Evolutionary conservation across 1,140 invertebrate species (phyloP), one percentile per base, ranked within the genome.

Genomic region (Bombus fervidus): DNA sequence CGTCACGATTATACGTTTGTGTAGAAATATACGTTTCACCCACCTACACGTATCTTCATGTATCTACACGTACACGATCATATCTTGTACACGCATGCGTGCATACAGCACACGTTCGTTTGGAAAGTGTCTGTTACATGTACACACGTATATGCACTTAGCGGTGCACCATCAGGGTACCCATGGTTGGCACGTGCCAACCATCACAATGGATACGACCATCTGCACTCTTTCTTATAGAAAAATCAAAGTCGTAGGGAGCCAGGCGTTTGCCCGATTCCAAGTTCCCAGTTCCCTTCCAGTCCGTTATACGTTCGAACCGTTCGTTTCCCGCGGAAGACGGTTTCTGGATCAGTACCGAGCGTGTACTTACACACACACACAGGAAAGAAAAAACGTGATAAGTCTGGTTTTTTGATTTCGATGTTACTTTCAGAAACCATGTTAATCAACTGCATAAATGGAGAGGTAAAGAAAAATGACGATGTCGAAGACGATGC

Each of bases 171-270:
- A 89, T 89, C 82, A 86, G 82, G 68, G 75, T 78, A 62, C 74
- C 72, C 73, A 90, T 90, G 85, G 89, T 87, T 87, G 91, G 91
- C 91, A 92, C 91, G 91, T 90, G 91, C 89, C 91, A 87, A 86
- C 84, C 76, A 80, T 80, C 82, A 89, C 92, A 92, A 91, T 91
- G 86, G 77, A 73, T 72, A 76, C 85, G 72, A 82, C 91, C 91
- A 92, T 92, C 91, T 92, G 91, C 90, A 90, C 91, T 91, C 91
- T 83, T 91, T 91, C 86, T 91, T 89, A 90, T 90, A 91, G 86
- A 90, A 92, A 91, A 92, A 92, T 92, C 91, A 92, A 91, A 91
- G 91, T 86, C 85, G 86, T 87, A 87, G 83, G 86, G 69, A 73
- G 75, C 71, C 76, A 41, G 76, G 83, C 83, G 77, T 85, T 85